phyloP scores from a whole-genome alignment of 2,888 invertebrate species.

The Heteropelma amictum region DNA sequence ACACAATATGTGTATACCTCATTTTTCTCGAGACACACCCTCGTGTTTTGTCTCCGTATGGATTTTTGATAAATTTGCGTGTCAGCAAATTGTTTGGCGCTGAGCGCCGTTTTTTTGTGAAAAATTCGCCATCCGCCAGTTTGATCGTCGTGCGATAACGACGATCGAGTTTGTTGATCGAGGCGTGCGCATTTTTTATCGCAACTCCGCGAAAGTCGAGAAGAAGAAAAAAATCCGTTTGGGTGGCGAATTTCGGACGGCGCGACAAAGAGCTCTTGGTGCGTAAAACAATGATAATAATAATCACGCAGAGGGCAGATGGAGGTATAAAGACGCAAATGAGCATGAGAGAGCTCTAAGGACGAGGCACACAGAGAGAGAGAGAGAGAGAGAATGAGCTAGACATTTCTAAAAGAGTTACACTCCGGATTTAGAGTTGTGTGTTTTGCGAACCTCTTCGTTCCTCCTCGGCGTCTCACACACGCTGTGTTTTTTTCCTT shows the following conservation, averaged over 20 bases:
- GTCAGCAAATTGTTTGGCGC: too few species aligned
- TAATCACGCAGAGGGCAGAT: not conserved
- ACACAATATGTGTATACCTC: not conserved
- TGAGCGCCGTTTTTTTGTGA: too few species aligned
- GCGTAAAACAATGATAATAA: not conserved
- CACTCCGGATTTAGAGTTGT: conserved; percentile 70
- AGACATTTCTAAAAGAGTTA: conserved; percentile 70
- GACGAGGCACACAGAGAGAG: not conserved
- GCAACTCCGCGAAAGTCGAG: not conserved
- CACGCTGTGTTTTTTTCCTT: too few species aligned
- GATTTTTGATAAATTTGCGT: too few species aligned
- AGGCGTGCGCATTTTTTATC: not conserved
- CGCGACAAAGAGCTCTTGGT: not conserved
- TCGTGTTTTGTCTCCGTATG: too few species aligned
- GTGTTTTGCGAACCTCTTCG: conserved; percentile 58
- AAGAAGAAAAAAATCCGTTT: not conserved
- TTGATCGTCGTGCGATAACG: too few species aligned
- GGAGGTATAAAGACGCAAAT: conserved; percentile 7
- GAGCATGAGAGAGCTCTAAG: not conserved
- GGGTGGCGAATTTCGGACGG: not conserved
- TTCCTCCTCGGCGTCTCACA: conserved; percentile 45
- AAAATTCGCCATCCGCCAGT: too few species aligned
- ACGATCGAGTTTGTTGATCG: too few species aligned
- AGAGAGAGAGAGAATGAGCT: conserved; percentile 42
- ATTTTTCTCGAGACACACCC: not conserved